Conservation (phyloP, 2,888 invertebrate genomes). For the Dicycla oo region DNA sequence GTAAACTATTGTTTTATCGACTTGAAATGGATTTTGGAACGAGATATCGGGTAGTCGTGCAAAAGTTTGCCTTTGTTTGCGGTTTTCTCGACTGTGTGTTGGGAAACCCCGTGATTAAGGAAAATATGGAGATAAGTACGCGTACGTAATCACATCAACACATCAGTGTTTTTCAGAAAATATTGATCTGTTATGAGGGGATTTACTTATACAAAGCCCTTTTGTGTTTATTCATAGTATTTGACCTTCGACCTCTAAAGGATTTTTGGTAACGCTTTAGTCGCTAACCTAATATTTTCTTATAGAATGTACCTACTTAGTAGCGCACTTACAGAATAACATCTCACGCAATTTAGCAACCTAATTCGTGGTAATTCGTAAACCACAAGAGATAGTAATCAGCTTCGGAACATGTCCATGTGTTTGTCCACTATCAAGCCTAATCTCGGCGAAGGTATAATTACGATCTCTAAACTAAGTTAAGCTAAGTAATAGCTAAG, state of each 20-base stretch:
- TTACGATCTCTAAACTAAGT: conserved; percentile 59
- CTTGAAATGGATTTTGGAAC: conserved; percentile 24
- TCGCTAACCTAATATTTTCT: background rate
- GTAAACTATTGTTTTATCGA: conserved; percentile 46
- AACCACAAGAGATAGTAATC: conserved; percentile 36
- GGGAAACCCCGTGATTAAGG: conserved; percentile 47
- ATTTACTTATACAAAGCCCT: conserved; percentile 15
- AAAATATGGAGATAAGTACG: conserved; percentile 25
- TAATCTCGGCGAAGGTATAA: conserved; percentile 49
- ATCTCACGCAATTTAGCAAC: background rate
- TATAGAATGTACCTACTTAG: background rate
- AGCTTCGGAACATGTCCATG: conserved; percentile 21
- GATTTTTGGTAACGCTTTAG: background rate
- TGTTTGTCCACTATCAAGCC: conserved; percentile 47
- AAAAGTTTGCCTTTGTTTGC: conserved; percentile 30
- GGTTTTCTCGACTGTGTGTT: conserved; percentile 18
- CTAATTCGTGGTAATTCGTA: conserved; percentile 4
- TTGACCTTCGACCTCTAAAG: conserved; percentile 13
- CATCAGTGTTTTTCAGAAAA: conserved; percentile 10
- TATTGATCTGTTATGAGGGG: conserved; percentile 3
- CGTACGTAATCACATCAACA: conserved; percentile 5
- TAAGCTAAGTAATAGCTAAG: too few species aligned
- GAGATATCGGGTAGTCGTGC: conserved; percentile 10
- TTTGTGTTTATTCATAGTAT: conserved; percentile 21
- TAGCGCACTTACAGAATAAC: background rate